Percentiles rank a stretch among this genome's conserved stretches.
phyloP scores from a whole-genome alignment of 2,113 vertebrate genomes.

The Sceloporus undulatus region DNA sequence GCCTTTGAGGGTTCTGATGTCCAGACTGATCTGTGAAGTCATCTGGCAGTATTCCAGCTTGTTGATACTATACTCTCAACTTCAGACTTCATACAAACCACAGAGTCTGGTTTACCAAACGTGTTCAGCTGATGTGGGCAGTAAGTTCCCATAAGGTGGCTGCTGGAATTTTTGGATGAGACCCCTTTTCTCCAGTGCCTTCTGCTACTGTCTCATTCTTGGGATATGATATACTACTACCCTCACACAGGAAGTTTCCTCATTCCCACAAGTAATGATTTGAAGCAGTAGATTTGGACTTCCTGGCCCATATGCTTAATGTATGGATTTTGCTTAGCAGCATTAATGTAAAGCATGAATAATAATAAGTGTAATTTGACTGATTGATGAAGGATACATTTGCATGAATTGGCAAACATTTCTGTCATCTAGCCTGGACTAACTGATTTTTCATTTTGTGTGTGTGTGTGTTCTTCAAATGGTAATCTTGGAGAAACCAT shows the following conservation, averaged over 20 bases:
- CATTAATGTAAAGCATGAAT: not conserved
- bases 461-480: not conserved
- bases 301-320: not conserved
- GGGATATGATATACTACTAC: not conserved
- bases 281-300: not conserved
- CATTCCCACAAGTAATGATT: not conserved
- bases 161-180: not conserved
- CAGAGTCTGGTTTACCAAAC: not conserved
- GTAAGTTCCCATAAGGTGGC: not conserved
- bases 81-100: not conserved
- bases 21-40: too few relatives aligned
- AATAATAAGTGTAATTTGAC: not conserved
- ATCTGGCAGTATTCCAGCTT: not conserved
- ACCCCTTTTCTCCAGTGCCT: not conserved
- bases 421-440: too few relatives aligned
- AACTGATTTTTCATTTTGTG: too few relatives aligned
- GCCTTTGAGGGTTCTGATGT: not conserved
- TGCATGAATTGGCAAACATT: not conserved
- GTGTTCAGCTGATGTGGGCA: not conserved
- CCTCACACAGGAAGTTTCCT: not conserved
- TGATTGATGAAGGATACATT: not conserved
- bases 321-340: not conserved
- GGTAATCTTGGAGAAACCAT: too few relatives aligned
- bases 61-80: not conserved
- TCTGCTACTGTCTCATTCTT: not conserved